phyloP scores from a whole-genome alignment of 92 coral and sea anemone genomes.

The Bergia puertoricense region DNA sequence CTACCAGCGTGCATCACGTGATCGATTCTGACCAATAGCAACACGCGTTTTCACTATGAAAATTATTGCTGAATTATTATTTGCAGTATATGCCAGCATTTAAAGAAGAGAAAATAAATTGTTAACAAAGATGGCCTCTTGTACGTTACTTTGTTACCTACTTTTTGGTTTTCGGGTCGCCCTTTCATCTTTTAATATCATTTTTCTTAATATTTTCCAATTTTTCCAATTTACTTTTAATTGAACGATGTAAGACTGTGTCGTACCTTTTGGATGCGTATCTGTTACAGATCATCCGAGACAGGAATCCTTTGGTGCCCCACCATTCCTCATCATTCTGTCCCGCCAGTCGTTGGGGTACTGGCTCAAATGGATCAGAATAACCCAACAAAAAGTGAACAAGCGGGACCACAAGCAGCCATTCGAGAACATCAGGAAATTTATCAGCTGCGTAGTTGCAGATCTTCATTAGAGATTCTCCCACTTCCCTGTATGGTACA shows the following conservation, averaged over 20 bases:
- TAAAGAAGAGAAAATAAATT: too few relatives aligned
- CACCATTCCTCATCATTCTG: constrained; percentile 10
- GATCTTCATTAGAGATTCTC: background rate
- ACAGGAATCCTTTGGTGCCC: constrained; percentile 7
- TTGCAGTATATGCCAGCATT: too few relatives aligned
- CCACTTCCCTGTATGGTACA: background rate
- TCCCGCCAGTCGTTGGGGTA: background rate
- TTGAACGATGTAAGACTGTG: background rate
- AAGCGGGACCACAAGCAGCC: constrained; percentile 17
- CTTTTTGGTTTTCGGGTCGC: too few relatives aligned
- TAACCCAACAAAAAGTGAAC: constrained; percentile 11
- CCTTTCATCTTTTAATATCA: too few relatives aligned
- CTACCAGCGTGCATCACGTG: too few relatives aligned
- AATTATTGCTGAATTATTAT: too few relatives aligned
- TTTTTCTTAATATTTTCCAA: too few relatives aligned
- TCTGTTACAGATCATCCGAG: background rate
- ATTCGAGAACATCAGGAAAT: constrained; percentile 11
- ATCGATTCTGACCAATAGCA: too few relatives aligned
- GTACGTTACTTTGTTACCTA: too few relatives aligned
- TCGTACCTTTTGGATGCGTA: constrained; percentile 5
- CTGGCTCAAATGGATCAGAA: constrained; percentile 20
- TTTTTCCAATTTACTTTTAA: too few relatives aligned
- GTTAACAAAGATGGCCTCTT: too few relatives aligned
- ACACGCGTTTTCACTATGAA: too few relatives aligned
- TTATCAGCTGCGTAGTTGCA: constrained; percentile 9